phyloP scores from a whole-genome alignment of 2,113 vertebrate genomes.

The Eurystomus gularis region DNA sequence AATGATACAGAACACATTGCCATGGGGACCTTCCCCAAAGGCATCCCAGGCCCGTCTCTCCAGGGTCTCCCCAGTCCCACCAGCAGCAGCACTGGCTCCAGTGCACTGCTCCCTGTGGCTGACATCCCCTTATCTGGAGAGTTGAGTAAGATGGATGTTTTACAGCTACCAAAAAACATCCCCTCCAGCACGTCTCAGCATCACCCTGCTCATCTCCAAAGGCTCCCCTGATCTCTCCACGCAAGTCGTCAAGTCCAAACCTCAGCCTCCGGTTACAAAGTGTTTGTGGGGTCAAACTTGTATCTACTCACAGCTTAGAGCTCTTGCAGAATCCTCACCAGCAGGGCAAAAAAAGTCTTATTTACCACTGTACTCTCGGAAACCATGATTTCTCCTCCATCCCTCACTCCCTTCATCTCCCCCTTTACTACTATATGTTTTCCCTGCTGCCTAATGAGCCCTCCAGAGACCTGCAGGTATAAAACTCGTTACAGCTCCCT shows the following conservation, averaged over 20 bases:
- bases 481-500: conserved; percentile 75
- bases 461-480: conserved; percentile 77
- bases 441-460: conserved; percentile 80
- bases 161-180: not conserved
- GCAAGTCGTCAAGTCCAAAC: not conserved
- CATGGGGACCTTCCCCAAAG: conserved; percentile 11
- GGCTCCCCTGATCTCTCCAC: not conserved
- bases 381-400: conserved; percentile 64
- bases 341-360: not conserved
- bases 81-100: not conserved
- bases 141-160: not conserved
- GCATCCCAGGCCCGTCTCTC: not conserved
- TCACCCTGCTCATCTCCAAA: not conserved
- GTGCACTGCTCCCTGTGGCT: accelerated
- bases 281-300: not conserved
- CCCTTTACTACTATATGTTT: conserved; percentile 68
- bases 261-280: not conserved
- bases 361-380: conserved; percentile 60
- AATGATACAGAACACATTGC: not conserved
- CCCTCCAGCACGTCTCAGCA: not conserved
- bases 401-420: conserved; percentile 56
- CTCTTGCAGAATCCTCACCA: not conserved
- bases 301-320: not conserved
- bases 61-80: not conserved
- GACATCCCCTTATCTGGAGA: not conserved